These are phyloP conservation scores for Octodonta nipae DNA, from an alignment of 2,888 invertebrate species.

Conservation along the genomic window DNA sequence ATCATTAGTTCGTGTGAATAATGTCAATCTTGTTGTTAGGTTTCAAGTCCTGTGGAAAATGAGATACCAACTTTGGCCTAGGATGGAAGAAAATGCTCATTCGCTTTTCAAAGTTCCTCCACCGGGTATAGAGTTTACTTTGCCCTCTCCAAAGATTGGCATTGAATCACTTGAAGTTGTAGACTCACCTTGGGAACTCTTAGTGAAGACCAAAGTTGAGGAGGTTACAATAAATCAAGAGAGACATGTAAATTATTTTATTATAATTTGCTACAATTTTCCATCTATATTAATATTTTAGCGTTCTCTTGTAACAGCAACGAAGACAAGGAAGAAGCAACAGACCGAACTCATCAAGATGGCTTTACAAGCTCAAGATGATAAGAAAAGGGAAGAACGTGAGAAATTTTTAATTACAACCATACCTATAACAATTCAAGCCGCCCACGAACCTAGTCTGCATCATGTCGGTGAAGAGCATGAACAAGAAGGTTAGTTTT, in stretches of 20 bases:
- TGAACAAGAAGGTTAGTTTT: conserved; percentile 48
- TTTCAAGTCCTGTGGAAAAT: conserved; percentile 94
- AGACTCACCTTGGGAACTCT: conserved; percentile 98
- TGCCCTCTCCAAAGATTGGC: conserved; percentile 97
- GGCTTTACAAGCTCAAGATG: conserved; percentile 90
- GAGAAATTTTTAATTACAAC: conserved; percentile 92
- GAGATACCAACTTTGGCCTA: conserved; percentile 95
- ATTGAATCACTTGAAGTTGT: conserved; percentile 87
- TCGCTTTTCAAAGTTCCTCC: conserved; percentile 95
- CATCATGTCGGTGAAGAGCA: conserved; percentile 79
- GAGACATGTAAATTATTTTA: conserved; percentile 58
- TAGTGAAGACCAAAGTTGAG: conserved; percentile 95
- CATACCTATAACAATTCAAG: conserved; percentile 87
- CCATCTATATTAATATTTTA: conserved; percentile 29
- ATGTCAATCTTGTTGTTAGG: no score
- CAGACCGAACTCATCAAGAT: conserved; percentile 94
- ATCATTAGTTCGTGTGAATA: no score
- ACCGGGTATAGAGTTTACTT: conserved; percentile 95
- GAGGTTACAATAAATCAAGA: conserved; percentile 98
- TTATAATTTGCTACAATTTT: neutral
- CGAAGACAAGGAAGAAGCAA: conserved; percentile 95
- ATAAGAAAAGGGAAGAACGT: conserved; percentile 84
- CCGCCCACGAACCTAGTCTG: conserved; percentile 88
- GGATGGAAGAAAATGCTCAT: conserved; percentile 97
- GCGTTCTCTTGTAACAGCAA: conserved; percentile 92